Evolutionary conservation across 2,888 invertebrate species (phyloP), one percentile per base, ranked within the genome.

Genomic region (Ormyrus labotus): DNA sequence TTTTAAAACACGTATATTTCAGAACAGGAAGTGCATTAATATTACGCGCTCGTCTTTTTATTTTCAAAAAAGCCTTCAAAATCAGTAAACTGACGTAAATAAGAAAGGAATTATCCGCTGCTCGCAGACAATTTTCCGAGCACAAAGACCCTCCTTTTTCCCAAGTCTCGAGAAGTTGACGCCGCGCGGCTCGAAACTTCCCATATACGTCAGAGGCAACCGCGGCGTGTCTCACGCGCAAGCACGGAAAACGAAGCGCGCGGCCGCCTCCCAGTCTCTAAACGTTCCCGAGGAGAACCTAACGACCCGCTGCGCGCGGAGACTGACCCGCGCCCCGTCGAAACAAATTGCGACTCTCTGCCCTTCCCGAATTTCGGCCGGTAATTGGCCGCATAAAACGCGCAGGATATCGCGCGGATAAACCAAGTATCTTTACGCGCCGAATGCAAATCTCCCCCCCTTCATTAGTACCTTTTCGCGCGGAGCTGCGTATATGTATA

Each of bases 321-420:
- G 2, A 34, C n/a, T 11, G 53, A 13, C 53, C 45, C 48, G 9
- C 57, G 13, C 57, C 10, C 64, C 64, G 64, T 64, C 57, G 48
- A 65, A 64, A 64, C 64, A 73, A 73, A 73, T 73, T 73, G 73
- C 73, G 73, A 73, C 57, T 64, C 73, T 64, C 64, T 45, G 10
- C 47, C 63, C 63, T 34, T 34, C 53, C 13, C 63, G 13, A 47
- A 55, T 55, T 13, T 64, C 72, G 51, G 7, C 19, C 51, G 55
- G 55, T 34, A 34, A 34, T 34, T 34, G 34, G 34, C 34, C 34
- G 34, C 34, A 34, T 34, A 34, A 34, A 34, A 34, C 34, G 34
- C 34, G 34, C 34, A 34, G 34, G 34, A 34, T 34, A 34, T n/a
- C 57, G 57, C n/a, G 7, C 57, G 57, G 34, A 53, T 68, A 69